Conservation (phyloP, 2,888 invertebrate genomes). For the Amorpha juglandis region DNA sequence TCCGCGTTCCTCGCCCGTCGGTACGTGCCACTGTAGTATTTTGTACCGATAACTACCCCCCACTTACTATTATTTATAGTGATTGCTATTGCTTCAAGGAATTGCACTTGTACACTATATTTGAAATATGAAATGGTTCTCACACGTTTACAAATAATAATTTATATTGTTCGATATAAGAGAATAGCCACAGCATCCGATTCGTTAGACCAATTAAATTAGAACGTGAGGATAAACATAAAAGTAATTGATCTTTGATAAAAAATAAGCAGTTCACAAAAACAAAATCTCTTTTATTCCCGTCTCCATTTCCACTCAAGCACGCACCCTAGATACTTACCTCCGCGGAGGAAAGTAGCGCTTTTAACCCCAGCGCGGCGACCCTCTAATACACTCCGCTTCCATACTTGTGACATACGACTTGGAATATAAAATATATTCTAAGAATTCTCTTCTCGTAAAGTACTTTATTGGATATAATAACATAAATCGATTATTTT, state of each 20-base stretch:
- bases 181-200: background rate
- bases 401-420: background rate
- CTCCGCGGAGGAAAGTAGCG: slow-evolving; percentile 32
- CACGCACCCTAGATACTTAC: slow-evolving; percentile 52
- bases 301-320: slow-evolving; percentile 54
- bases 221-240: slow-evolving; percentile 3
- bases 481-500: slow-evolving; percentile 28
- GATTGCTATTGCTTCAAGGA: slow-evolving; percentile 6
- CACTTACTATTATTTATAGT: slow-evolving; percentile 21
- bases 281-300: slow-evolving; percentile 34
- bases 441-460: background rate
- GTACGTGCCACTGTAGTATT: slow-evolving; percentile 27
- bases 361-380: slow-evolving; percentile 31
- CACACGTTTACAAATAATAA: slow-evolving; percentile 2
- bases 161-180: background rate
- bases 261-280: slow-evolving; percentile 22
- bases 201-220: slow-evolving; percentile 21
- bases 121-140: background rate
- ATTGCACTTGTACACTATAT: background rate
- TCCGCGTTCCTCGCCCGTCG: slow-evolving; percentile 62
- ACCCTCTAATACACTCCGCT: slow-evolving; percentile 36
- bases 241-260: slow-evolving; percentile 11
- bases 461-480: slow-evolving; percentile 14
- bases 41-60: slow-evolving; percentile 28
- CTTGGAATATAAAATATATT: slow-evolving; percentile 4